These are phyloP conservation scores for Bombus confusus DNA, from an alignment of 1,140 invertebrate genomes.

Conservation along the genomic window DNA sequence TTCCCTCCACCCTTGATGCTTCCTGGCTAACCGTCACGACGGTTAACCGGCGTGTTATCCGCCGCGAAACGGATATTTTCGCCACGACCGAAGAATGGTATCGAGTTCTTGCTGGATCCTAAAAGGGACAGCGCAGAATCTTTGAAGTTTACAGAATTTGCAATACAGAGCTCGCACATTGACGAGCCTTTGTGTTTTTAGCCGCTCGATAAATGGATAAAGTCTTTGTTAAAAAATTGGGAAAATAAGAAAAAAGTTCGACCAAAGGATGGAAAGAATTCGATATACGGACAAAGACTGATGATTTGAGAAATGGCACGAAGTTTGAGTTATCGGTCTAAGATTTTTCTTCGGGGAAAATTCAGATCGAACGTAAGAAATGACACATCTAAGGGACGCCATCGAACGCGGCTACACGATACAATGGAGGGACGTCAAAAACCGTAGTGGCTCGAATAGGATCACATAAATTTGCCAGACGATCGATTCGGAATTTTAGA, in stretches of 20 bases:
- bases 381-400: neutral
- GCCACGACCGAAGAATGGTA: slow-evolving; percentile 1
- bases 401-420: neutral
- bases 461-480: slow-evolving; percentile 56
- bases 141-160: neutral
- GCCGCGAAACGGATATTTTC: slow-evolving; percentile 52
- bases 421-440: slow-evolving; percentile 29
- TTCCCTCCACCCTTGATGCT: neutral
- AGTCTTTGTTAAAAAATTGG: neutral
- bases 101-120: neutral
- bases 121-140: neutral
- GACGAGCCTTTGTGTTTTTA: neutral
- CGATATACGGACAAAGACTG: neutral
- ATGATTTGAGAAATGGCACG: neutral
- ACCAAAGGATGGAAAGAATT: neutral
- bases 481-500: slow-evolving; percentile 54
- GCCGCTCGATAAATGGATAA: neutral
- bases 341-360: neutral
- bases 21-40: slow-evolving; percentile 30
- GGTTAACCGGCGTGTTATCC: slow-evolving; percentile 46
- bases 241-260: neutral
- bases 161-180: too few species aligned
- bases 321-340: too few species aligned
- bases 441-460: slow-evolving; percentile 41
- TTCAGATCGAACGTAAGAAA: neutral